Conservation (phyloP, 2,888 invertebrate genomes). For the Aporophyla lueneburgensis region DNA sequence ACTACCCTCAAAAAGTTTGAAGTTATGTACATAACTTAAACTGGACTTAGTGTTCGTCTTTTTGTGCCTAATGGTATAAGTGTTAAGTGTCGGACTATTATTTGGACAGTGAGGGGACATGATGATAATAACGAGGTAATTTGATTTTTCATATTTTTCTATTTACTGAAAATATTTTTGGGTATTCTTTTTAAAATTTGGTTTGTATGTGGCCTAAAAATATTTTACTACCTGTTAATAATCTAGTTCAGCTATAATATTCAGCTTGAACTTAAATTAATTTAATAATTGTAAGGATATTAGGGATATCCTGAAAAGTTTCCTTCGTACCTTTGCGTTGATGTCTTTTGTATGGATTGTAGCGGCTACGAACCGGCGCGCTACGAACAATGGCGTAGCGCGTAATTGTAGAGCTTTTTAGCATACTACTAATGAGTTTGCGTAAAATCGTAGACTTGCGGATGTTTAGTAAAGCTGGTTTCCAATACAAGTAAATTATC, state of each 20-base stretch:
- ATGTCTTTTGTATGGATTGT: slow-evolving; percentile 73
- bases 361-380: slow-evolving; percentile 70
- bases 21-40: slow-evolving; percentile 68
- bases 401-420: slow-evolving; percentile 46
- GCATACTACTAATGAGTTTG: slow-evolving; percentile 25
- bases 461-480: neutral
- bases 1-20: slow-evolving; percentile 56
- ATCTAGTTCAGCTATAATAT: neutral
- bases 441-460: slow-evolving; percentile 2
- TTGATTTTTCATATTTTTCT: slow-evolving; percentile 12
- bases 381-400: slow-evolving; percentile 71
- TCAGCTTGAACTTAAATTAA: neutral
- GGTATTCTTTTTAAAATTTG: neutral
- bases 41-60: slow-evolving; percentile 76
- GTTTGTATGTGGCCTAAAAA: neutral
- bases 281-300: neutral
- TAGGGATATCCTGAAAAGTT: neutral
- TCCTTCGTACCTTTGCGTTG: slow-evolving; percentile 63
- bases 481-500: neutral
- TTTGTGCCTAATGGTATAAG: slow-evolving; percentile 81
- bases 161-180: neutral
- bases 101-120: slow-evolving; percentile 75
- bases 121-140: slow-evolving; percentile 82
- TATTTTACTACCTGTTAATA: neutral
- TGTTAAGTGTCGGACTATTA: slow-evolving; percentile 76